These are phyloP conservation scores for Paguma larvata DNA, from an alignment of 2,797 vertebrate species.

Conservation along the genomic window DNA sequence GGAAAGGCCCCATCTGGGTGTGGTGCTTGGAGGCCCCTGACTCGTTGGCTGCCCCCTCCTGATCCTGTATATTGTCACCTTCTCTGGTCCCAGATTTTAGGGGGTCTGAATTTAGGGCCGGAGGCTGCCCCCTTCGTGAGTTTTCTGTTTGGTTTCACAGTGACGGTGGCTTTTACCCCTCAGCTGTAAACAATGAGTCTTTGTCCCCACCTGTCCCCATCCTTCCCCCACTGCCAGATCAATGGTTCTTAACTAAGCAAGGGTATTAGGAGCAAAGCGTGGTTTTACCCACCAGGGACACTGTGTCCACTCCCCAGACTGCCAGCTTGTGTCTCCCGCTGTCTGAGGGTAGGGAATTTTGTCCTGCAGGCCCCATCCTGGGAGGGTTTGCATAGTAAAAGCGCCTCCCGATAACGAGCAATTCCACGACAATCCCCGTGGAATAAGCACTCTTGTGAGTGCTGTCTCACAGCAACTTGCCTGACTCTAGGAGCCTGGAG, in stretches of 20 bases:
- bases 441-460: neutral
- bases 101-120: neutral
- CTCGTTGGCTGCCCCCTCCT: neutral
- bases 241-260: neutral
- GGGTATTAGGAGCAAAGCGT: neutral
- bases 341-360: neutral
- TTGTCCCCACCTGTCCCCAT: neutral
- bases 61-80: neutral
- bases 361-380: neutral
- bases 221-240: neutral
- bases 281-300: neutral
- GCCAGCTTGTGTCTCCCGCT: neutral
- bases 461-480: neutral
- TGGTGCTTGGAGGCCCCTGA: neutral
- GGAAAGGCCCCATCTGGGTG: neutral
- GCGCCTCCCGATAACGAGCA: neutral
- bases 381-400: neutral
- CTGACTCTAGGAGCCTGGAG: neutral
- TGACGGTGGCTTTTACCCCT: neutral
- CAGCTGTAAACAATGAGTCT: neutral
- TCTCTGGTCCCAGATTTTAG: neutral
- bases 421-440: neutral
- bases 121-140: neutral
- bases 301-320: neutral
- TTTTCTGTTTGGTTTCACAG: slow-evolving; percentile 21